Conservation (phyloP, 1,140 invertebrate genomes). For the Zaprionus taronus region DNA sequence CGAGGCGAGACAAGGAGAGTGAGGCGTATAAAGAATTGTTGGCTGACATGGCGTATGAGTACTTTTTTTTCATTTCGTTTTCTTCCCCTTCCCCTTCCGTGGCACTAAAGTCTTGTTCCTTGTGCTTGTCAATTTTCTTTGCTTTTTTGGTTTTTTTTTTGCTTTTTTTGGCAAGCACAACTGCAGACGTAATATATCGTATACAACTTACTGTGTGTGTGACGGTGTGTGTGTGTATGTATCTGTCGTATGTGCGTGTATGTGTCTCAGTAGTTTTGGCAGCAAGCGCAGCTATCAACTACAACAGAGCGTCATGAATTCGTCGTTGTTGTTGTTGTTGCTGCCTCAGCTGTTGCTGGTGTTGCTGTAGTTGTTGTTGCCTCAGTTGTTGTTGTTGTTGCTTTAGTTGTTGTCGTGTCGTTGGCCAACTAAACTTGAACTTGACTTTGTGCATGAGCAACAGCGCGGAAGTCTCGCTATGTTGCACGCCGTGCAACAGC, state of each 20-base stretch:
- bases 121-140: conserved; percentile 6
- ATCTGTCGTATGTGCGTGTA: conserved; percentile 8
- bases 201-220: conserved; percentile 10
- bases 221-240: conserved; percentile 10
- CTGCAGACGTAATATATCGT: conserved; percentile 17
- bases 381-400: not conserved
- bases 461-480: conserved; percentile 44
- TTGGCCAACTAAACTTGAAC: conserved; percentile 61
- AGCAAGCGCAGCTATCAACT: conserved; percentile 12
- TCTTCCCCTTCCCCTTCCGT: not conserved
- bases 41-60: conserved; percentile 64
- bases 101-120: conserved; percentile 4
- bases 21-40: conserved; percentile 37
- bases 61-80: conserved; percentile 34
- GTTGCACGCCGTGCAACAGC: conserved; percentile 6
- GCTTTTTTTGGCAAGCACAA: conserved; percentile 62
- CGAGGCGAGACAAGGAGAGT: conserved; percentile 22
- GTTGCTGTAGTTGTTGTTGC: not conserved
- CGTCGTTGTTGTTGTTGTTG: not conserved
- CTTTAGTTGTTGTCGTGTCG: not conserved
- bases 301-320: conserved; percentile 24
- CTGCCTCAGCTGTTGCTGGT: conserved; percentile 13
- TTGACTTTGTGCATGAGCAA: conserved; percentile 53
- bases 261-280: conserved; percentile 40
- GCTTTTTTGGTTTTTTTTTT: conserved; percentile 10